Conservation (phyloP, 2,888 invertebrate species). For the Lomographa bimaculata region DNA sequence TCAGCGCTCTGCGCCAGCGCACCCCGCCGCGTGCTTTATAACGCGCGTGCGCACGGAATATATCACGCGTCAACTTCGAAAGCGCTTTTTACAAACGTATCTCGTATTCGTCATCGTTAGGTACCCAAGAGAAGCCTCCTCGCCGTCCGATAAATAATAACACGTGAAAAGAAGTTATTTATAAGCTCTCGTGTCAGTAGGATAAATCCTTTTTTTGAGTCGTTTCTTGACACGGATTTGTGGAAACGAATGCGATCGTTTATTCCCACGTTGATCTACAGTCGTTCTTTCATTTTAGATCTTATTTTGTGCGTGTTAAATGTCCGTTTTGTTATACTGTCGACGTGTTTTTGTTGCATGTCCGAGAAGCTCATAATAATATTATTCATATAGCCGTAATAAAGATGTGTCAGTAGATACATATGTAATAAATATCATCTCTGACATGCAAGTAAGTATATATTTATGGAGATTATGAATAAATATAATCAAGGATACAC, state of each 20-base stretch:
- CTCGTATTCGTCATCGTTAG: slow-evolving; percentile 82
- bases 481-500: slow-evolving; percentile 32
- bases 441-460: slow-evolving; percentile 32
- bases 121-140: slow-evolving; percentile 47
- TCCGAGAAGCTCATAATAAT: slow-evolving; percentile 58
- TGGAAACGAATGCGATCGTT: slow-evolving; percentile 65
- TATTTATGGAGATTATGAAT: slow-evolving; percentile 33
- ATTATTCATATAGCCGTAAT: slow-evolving; percentile 66
- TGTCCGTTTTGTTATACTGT: slow-evolving; percentile 38
- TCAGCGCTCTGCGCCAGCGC: slow-evolving; percentile 67
- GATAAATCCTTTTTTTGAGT: slow-evolving; percentile 52
- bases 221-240: slow-evolving; percentile 75
- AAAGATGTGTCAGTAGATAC: slow-evolving; percentile 58
- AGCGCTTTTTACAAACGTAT: slow-evolving; percentile 76
- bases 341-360: slow-evolving; percentile 50
- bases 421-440: slow-evolving; percentile 43
- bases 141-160: slow-evolving; percentile 74
- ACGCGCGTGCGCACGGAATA: slow-evolving; percentile 67
- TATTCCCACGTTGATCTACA: slow-evolving; percentile 49
- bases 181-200: slow-evolving; percentile 58
- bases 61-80: slow-evolving; percentile 75
- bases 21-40: slow-evolving; percentile 78
- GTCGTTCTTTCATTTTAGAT: slow-evolving; percentile 38
- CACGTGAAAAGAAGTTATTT: slow-evolving; percentile 67
- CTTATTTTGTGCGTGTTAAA: slow-evolving; percentile 42